phyloP scores from a whole-genome alignment of 2,888 invertebrate species.

The Empis stercorea region DNA sequence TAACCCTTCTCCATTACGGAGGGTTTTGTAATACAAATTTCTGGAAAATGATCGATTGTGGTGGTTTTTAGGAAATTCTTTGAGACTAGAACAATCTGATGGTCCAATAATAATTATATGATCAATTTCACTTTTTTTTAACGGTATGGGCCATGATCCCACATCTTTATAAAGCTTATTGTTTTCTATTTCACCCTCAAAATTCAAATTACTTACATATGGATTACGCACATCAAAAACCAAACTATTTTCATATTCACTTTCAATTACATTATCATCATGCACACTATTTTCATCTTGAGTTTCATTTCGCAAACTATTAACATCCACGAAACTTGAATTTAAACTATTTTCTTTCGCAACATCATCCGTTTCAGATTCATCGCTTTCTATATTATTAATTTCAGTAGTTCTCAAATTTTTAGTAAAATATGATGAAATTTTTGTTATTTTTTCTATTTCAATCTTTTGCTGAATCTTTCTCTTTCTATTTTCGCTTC shows the following conservation, averaged over 20 bases:
- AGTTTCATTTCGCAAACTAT: background rate
- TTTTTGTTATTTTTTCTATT: background rate
- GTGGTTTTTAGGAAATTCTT: background rate
- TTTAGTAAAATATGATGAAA: conserved; percentile 1
- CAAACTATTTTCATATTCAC: background rate
- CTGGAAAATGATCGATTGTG: conserved; percentile 1
- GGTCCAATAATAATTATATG: background rate
- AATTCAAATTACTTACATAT: background rate
- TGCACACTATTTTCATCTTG: background rate
- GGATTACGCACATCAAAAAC: background rate
- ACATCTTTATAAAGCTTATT: conserved; percentile 1
- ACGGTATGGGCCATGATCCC: background rate
- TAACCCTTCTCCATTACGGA: background rate
- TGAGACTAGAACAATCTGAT: background rate
- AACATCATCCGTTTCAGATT: background rate
- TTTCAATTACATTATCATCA: background rate
- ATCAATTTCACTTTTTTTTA: background rate
- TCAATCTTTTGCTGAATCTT: background rate
- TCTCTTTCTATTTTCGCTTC: background rate
- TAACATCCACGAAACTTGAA: background rate
- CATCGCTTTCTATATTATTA: background rate
- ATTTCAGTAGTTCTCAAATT: background rate
- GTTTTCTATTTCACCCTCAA: background rate
- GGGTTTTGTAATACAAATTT: background rate
- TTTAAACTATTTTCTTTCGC: background rate